Evolutionary conservation across 2,888 invertebrate species (phyloP), one percentile per base, ranked within the genome.

Genomic region (Tuta absoluta): DNA sequence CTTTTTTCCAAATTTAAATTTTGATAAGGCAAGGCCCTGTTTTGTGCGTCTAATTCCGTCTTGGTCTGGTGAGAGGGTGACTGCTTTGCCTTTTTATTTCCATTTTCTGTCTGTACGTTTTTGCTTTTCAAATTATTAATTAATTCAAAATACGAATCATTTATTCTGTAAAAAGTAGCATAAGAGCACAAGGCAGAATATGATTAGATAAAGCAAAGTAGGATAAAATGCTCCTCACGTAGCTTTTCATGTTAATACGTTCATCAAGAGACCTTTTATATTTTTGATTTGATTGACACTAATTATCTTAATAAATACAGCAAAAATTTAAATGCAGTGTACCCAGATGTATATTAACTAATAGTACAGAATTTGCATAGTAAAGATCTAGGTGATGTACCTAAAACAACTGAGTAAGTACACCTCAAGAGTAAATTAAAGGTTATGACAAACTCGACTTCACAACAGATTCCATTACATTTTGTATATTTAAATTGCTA

Each of bases 1-100:
- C 87, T 89, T 89, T 91, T 91, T 91, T 86, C 86, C 85, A 86
- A 91, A 91, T 91, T 91, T 91, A 91, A 91, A 91, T 91, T 91
- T 91, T 91, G 91, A 91, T 91, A 91, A 91, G 91, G 91, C 90
- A 81, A 87, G 83, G 81, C 84, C 85, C 85, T 85, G 90, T 91
- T 91, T 89, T 86, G 80, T 85, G 85, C 82, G 81, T 69, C 84
- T 87, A 89, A 87, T 84, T 87, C 82, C 75, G 82, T 78, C 83
- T 80, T 76, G 80, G 83, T 84, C 84, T 80, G 83, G 82, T 78
- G 82, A 79, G 81, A 80, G 84, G 82, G 83, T 82, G 86, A 79
- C 76, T 77, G 78, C 78, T 87, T 87, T 87, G 78, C 78, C 86
- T 89, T 87, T 88, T 33, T 85, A 78, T 85, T 85, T 82, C 77